Evolutionary conservation across 1,140 invertebrate genomes (phyloP).

Genomic region (Agrilus planipennis): DNA sequence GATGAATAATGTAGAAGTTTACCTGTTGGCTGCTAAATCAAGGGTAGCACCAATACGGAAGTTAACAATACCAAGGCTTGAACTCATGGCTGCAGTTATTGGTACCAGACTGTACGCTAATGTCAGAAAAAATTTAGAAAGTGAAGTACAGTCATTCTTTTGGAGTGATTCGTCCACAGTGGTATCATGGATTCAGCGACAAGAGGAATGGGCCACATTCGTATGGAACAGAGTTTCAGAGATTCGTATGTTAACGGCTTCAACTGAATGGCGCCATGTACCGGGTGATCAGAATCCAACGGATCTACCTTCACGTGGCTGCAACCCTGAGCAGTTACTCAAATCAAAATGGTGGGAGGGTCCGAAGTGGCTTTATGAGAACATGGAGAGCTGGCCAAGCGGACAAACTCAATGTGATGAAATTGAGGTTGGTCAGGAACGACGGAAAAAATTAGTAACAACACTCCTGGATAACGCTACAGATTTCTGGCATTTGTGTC

Average conservation of each 20-base stretch:
- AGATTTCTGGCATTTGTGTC: too few species aligned
- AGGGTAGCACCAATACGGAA: conserved; percentile 14
- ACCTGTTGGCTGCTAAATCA: conserved; percentile 13
- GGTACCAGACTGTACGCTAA: background rate
- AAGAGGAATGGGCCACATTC: conserved; percentile 8
- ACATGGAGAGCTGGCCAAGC: background rate
- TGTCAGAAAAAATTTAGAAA: background rate
- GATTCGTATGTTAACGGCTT: background rate
- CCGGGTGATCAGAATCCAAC: conserved; percentile 28
- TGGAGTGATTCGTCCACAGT: conserved; percentile 29
- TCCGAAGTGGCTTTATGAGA: background rate
- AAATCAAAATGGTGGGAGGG: conserved; percentile 6
- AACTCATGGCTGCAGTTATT: conserved; percentile 8
- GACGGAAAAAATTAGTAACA: background rate
- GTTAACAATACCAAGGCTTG: conserved; percentile 15
- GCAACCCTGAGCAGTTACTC: background rate
- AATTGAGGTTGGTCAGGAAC: background rate
- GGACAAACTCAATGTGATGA: background rate
- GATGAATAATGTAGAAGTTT: background rate
- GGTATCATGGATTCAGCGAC: conserved; percentile 24
- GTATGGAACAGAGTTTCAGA: conserved; percentile 28
- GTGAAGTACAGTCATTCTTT: background rate
- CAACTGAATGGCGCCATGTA: conserved; percentile 20
- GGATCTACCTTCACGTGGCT: conserved; percentile 13
- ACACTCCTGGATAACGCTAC: too few species aligned